Conservation (phyloP, 2,888 invertebrate genomes). For the Apodemia mormo region DNA sequence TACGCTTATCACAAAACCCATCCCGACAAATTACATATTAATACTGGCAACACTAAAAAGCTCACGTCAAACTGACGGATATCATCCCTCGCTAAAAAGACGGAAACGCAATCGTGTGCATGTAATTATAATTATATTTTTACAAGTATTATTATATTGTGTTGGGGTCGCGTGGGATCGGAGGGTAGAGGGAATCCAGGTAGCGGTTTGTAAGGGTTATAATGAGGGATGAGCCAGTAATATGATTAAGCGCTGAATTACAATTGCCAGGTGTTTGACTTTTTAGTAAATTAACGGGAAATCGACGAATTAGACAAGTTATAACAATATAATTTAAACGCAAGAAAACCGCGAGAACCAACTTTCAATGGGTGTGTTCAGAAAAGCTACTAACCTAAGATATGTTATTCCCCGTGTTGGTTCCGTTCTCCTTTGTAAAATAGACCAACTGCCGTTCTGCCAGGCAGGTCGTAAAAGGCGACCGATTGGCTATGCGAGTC, state of each 20-base stretch:
- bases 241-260: constrained; percentile 52
- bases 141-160: constrained; percentile 65
- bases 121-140: constrained; percentile 77
- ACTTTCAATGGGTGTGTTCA: too few species aligned
- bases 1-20: constrained; percentile 64
- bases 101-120: constrained; percentile 69
- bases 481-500: too few species aligned
- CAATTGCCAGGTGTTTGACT: constrained; percentile 58
- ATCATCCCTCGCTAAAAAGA: constrained; percentile 51
- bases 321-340: too few species aligned
- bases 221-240: constrained; percentile 60
- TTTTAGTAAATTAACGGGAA: constrained; percentile 24
- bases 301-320: neutral
- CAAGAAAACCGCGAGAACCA: too few species aligned
- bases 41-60: constrained; percentile 69
- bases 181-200: constrained; percentile 56
- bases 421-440: too few species aligned
- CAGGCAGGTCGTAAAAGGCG: too few species aligned
- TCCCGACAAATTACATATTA: constrained; percentile 79
- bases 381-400: too few species aligned
- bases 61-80: constrained; percentile 62
- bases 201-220: constrained; percentile 42
- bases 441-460: too few species aligned
- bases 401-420: too few species aligned
- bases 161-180: constrained; percentile 65